Evolutionary conservation across 2,113 vertebrate genomes (phyloP).

Genomic region (Cynopterus brachyotis): DNA sequence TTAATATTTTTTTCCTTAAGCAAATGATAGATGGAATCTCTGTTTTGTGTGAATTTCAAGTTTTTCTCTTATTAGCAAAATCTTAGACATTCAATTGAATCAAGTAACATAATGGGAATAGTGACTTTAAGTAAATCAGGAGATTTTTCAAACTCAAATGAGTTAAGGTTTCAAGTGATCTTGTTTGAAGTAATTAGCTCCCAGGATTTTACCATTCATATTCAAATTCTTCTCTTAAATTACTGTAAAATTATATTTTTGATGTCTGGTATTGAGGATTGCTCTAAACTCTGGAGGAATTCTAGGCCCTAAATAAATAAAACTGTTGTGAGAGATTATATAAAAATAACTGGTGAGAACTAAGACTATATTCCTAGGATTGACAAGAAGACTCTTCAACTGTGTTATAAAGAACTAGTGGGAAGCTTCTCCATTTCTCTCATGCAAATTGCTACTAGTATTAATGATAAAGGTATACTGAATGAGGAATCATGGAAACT

Average conservation of each 20-base stretch:
- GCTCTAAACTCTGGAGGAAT: slow-evolving; percentile 54
- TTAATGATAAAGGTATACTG: slow-evolving; percentile 47
- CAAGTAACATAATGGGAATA: slow-evolving; percentile 62
- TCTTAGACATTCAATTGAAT: slow-evolving; percentile 56
- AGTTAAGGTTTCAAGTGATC: slow-evolving; percentile 73
- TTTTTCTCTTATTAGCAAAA: slow-evolving; percentile 70
- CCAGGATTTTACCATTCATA: slow-evolving; percentile 64
- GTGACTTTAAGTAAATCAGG: slow-evolving; percentile 57
- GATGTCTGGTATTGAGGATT: slow-evolving; percentile 45
- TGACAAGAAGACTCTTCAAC: too few relatives aligned
- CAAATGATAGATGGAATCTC: slow-evolving; percentile 48
- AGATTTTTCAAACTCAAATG: slow-evolving; percentile 67
- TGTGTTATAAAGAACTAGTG: too few relatives aligned
- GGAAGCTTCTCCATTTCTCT: slow-evolving; percentile 7
- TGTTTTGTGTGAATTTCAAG: slow-evolving; percentile 49
- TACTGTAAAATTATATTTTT: slow-evolving; percentile 56
- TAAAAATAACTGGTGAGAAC: too few relatives aligned
- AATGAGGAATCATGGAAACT: slow-evolving; percentile 41
- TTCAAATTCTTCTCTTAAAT: slow-evolving; percentile 64
- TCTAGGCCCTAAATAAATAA: slow-evolving; percentile 54
- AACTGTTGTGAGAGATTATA: not conserved
- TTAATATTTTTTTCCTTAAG: slow-evolving; percentile 57
- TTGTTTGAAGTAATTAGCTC: slow-evolving; percentile 68
- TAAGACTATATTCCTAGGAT: too few relatives aligned
- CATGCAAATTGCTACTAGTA: slow-evolving; percentile 39